phyloP scores from a whole-genome alignment of 2,113 vertebrate genomes.

The Melanerpes formicivorus region DNA sequence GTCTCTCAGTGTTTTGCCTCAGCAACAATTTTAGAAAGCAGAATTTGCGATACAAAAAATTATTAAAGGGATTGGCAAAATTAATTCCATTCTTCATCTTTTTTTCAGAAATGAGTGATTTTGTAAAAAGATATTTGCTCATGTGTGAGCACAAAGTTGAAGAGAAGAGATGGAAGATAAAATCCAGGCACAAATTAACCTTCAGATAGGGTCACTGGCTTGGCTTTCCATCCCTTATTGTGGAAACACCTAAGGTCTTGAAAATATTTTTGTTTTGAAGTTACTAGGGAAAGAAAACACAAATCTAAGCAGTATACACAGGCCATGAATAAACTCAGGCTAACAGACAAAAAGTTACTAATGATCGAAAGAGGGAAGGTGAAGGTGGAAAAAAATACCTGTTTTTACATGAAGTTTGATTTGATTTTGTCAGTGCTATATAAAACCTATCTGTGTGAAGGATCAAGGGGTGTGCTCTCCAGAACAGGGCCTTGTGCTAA shows the following conservation, averaged over 20 bases:
- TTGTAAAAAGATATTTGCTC: neutral
- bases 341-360: neutral
- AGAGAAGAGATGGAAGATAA: neutral
- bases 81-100: neutral
- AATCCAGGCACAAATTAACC: neutral
- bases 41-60: neutral
- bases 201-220: neutral
- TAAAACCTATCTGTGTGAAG: neutral
- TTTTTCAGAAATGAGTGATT: neutral
- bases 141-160: neutral
- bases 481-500: neutral
- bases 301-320: neutral
- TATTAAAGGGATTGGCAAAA: neutral
- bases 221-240: neutral
- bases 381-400: neutral
- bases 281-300: neutral
- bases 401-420: neutral
- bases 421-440: neutral
- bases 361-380: neutral
- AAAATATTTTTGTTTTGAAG: neutral
- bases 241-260: neutral
- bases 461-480: neutral
- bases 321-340: neutral
- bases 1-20: neutral
- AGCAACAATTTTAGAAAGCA: neutral